Conservation (phyloP, 2,888 invertebrate genomes). For the Chirona hameri region DNA sequence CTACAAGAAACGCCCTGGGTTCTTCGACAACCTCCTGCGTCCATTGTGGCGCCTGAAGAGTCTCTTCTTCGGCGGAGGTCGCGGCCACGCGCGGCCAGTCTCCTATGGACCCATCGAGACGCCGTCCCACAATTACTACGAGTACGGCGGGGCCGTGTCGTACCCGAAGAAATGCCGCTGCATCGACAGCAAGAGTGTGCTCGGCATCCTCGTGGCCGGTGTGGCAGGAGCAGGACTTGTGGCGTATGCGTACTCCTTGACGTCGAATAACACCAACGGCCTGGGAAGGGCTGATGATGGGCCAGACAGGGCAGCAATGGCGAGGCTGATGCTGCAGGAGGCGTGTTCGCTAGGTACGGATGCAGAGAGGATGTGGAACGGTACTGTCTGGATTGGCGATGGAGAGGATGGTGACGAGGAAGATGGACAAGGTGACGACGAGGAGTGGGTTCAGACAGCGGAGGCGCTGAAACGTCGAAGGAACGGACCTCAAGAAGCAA, state of each 20-base stretch:
- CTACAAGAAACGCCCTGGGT: neutral
- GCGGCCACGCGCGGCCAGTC: neutral
- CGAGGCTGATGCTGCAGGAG: constrained; percentile 3
- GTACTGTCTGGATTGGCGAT: neutral
- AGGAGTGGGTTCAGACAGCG: neutral
- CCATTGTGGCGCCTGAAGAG: neutral
- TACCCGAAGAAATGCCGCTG: neutral
- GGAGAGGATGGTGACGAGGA: neutral
- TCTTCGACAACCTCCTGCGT: neutral
- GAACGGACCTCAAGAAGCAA: neutral
- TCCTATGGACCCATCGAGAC: neutral
- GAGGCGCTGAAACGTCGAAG: neutral
- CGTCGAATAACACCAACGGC: neutral
- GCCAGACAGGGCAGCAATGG: neutral
- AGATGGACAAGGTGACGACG: too few species aligned
- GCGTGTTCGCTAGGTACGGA: neutral
- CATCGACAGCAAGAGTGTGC: neutral
- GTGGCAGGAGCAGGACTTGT: neutral
- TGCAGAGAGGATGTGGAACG: neutral
- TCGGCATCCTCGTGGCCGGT: neutral
- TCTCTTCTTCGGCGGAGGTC: neutral
- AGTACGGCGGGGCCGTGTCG: neutral
- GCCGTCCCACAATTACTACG: neutral
- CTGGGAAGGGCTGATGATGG: neutral
- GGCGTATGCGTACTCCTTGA: neutral